A percentile compares a stretch with the other conserved stretches of the same genome.
phyloP scores from a whole-genome alignment of 2,888 invertebrate genomes.

The Tenthredo amoena region DNA sequence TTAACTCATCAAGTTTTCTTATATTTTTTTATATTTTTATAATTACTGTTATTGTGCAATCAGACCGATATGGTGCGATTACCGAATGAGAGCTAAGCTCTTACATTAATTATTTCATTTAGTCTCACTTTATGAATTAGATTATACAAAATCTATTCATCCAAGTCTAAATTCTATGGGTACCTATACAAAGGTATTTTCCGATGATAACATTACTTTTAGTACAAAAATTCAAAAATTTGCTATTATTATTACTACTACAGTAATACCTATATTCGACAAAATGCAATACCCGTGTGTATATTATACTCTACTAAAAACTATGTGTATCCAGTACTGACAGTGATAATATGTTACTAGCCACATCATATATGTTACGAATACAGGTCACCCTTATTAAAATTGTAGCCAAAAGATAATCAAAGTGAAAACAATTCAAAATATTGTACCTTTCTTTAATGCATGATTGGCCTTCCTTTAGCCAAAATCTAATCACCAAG shows the following conservation, averaged over 20 bases:
- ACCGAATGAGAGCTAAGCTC: not conserved
- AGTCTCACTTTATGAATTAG: not conserved
- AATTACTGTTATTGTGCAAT: not conserved
- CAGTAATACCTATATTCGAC: not conserved
- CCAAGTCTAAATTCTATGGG: not conserved
- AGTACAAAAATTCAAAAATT: constrained; percentile 11
- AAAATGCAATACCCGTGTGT: not conserved
- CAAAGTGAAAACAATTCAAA: not conserved
- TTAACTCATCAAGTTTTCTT: not conserved
- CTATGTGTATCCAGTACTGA: not conserved
- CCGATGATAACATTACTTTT: constrained; percentile 9
- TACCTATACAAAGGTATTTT: constrained; percentile 10
- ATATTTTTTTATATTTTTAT: not conserved
- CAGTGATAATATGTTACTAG: not conserved
- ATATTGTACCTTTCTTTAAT: not conserved
- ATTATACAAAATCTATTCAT: constrained; percentile 32
- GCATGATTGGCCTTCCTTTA: not conserved
- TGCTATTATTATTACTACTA: not conserved
- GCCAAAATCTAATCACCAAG: not conserved
- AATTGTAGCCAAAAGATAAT: not conserved
- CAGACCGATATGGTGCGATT: not conserved
- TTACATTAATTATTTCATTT: constrained; percentile 4
- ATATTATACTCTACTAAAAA: constrained; percentile 22
- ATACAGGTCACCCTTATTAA: not conserved
- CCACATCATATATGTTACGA: not conserved